Base-by-base conservation (phyloP, 2,888 invertebrate species). In the Nomada goodeniana region DNA sequence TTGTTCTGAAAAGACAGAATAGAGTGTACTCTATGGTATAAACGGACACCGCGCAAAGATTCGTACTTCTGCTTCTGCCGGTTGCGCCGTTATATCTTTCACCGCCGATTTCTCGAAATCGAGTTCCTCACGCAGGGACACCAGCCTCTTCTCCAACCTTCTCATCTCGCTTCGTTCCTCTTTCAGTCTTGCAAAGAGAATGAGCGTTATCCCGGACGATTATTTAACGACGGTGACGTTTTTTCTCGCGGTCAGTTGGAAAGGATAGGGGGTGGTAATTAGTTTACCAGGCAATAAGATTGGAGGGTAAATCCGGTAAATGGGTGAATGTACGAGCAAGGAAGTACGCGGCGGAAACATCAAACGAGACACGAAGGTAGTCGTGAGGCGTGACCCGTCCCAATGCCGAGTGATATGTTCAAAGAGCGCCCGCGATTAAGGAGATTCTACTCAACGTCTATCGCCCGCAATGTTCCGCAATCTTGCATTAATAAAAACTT, bases 151-250 rank as follows among this genome's bases (percentile, higher is more conserved):
- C 63, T 70, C 77, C 15, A 90, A 69, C 10, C 79, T 76, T 18
- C 47, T 69, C 15, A 61, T 68, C 26, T 80, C 80, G 59, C 44
- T 75, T 7, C 64, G 70, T n/a, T 83, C 70, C 15, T 80, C 76
- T 36, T 86, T 83, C 20, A 86, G 57, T 36, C 74, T 90, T 88
- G 53, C 9, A 60, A 1, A 57, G 7, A 36, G 42, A 36, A 36
- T 15, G 13, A 26, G 11, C 11, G 63, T 53, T 26, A 64, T 1
- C 42, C 23, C 29, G 0, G 5, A 1, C 2, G 5, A 69, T 65
- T n/a, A 11, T 57, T 47, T 29, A 9, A 29, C 18, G 59, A 18
- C 7, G 18, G 13, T 2, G 13, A 69, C 42, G 18, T 23, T 47
- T 47, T 2, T 36, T 36, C 36, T 1, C 36, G 5, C 15, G n/a